Base-by-base conservation (phyloP, 2,113 vertebrate genomes). In the Platycercus adscitus region DNA sequence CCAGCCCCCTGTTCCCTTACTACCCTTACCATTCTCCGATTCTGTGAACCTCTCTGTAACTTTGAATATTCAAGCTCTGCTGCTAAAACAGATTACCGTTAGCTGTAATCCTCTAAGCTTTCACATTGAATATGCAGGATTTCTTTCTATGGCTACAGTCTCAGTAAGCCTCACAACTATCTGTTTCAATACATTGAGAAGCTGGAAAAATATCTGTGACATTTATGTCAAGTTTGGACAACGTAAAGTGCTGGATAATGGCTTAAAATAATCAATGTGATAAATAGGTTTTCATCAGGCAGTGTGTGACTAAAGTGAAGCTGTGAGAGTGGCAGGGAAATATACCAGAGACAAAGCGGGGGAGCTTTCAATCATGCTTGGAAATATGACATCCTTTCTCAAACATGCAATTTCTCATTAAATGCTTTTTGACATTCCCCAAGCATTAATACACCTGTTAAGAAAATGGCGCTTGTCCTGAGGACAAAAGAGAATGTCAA, bases 361-460 rank as follows among this genome's bases (percentile, higher is more conserved):
- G 60, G 44, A 43, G 33, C 83, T 97, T 96, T 96, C 89, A 94
- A 71, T 97, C 77, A 73, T 80, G 65, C 85, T 84, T 39, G 20
- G 81, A 96, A 97, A 78, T 75, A 92, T n/a, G 77, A 91, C 95
- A 95, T 73, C 61, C 35, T 73, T 97, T 96, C 64, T 95, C 83
- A 97, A 93, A 84, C 72, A 53, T 10, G 50, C 46, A 25, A 76
- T 96, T 98, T 97, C 92, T 98, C 93, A 97, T 97, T 96, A 97
- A 80, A 68, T 50, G 66, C 78, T 70, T 88, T 94, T 91, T 97
- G 96, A 93, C 91, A 97, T 55, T 95, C 69, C 41, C 37, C 77
- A 65, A 84, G 58, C 49, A 76, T 91, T 97, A 96, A 96, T 93
- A 85, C 21, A 96, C 75, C 90, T 95, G 88, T 93, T 93, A 91